Evolutionary conservation across 2,797 vertebrate species (phyloP).

Genomic region (Falco concolor): DNA sequence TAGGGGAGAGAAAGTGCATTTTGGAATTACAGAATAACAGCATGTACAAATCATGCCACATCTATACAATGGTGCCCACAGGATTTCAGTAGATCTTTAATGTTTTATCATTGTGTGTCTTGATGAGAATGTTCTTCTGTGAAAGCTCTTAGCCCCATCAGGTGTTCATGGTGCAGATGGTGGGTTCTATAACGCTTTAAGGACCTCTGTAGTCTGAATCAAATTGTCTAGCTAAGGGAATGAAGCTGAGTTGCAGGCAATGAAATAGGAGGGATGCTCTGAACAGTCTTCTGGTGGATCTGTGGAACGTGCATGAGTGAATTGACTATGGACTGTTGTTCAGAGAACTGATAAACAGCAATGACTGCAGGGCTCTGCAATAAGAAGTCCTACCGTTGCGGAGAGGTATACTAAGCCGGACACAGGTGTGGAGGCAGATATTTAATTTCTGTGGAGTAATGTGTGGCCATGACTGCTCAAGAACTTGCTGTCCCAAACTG

Average conservation of each 20-base stretch:
- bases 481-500: not conserved
- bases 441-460: not conserved
- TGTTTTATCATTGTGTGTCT: not conserved
- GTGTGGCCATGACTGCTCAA: not conserved
- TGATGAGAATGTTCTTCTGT: not conserved
- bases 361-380: not conserved
- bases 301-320: not conserved
- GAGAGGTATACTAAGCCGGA: not conserved
- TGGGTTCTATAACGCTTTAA: not conserved
- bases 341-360: not conserved
- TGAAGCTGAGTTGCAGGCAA: not conserved
- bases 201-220: not conserved
- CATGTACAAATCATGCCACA: not conserved
- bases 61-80: not conserved
- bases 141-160: not conserved
- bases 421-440: not conserved
- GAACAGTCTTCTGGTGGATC: not conserved
- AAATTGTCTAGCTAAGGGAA: not conserved
- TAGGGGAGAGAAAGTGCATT: not conserved
- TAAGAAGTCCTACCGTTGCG: not conserved
- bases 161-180: not conserved
- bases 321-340: not conserved
- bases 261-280: not conserved
- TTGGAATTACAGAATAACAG: not conserved
- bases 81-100: not conserved